Evolutionary conservation across 1,140 invertebrate genomes (phyloP).

Genomic region (Drosophila setifemur): DNA sequence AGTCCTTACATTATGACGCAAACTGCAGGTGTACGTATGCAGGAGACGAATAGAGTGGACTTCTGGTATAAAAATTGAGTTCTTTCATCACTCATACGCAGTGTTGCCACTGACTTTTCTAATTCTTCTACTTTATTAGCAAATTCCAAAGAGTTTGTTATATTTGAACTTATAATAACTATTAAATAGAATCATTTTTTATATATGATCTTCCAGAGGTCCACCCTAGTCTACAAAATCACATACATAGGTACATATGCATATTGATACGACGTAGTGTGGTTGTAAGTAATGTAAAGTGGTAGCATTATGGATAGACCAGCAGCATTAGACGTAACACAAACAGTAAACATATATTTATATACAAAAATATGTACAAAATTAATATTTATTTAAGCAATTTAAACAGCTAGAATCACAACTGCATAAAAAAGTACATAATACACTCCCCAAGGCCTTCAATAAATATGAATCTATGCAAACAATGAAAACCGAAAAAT

Average conservation of each 20-base stretch:
- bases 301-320: constrained; percentile 29
- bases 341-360: constrained; percentile 30
- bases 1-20: constrained; percentile 34
- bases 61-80: too few relatives aligned
- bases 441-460: too few relatives aligned
- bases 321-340: constrained; percentile 6
- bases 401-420: too few relatives aligned
- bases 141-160: too few relatives aligned
- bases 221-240: constrained; percentile 27
- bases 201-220: background rate
- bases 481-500: constrained; percentile 1
- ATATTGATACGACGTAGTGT: constrained; percentile 54
- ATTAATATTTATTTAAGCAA: constrained; percentile 13
- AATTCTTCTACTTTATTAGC: too few relatives aligned
- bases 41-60: background rate
- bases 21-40: constrained; percentile 27
- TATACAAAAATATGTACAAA: constrained; percentile 11
- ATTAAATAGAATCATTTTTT: background rate
- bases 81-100: background rate
- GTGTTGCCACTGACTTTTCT: too few relatives aligned
- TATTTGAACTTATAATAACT: too few relatives aligned
- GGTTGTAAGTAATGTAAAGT: constrained; percentile 61
- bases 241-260: constrained; percentile 33
- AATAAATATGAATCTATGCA: too few relatives aligned
- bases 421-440: too few relatives aligned